These are phyloP conservation scores for Procambarus clarkii DNA, from an alignment of 1,140 invertebrate genomes.

Conservation along the genomic window DNA sequence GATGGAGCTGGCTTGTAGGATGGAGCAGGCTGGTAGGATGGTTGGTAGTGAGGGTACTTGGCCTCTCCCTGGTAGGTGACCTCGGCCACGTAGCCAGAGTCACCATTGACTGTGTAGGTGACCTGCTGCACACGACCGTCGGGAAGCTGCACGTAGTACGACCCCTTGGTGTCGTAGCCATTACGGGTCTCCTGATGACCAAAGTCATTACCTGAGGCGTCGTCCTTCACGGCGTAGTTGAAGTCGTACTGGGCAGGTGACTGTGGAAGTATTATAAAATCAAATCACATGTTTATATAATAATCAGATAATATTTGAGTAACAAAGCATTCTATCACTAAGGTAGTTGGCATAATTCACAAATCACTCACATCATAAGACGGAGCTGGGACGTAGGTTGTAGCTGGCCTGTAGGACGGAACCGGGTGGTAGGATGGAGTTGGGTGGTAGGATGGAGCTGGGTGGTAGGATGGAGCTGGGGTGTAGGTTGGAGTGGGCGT, in stretches of 20 bases:
- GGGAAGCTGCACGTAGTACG: neutral
- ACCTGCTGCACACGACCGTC: neutral
- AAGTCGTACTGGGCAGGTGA: slow-evolving; percentile 86
- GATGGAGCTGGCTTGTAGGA: neutral
- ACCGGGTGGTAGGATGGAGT: neutral
- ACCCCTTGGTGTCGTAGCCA: neutral
- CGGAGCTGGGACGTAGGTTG: no score
- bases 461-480: neutral
- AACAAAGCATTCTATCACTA: no score
- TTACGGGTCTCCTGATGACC: slow-evolving; percentile 78
- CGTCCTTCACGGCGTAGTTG: slow-evolving; percentile 87
- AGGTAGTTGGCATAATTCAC: no score
- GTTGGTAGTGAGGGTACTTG: neutral
- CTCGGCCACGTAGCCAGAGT: slow-evolving; percentile 1
- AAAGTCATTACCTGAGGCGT: slow-evolving; percentile 85
- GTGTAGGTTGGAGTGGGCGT: neutral
- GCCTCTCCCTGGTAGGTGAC: neutral
- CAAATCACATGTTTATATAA: neutral
- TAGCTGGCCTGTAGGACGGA: no score
- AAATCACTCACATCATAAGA: neutral
- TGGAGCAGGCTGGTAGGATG: neutral
- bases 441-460: neutral
- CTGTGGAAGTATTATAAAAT: neutral
- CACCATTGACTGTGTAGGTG: neutral
- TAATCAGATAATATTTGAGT: no score